Conservation (phyloP, 2,797 vertebrate species). For the Scomberomorus guttatus region DNA sequence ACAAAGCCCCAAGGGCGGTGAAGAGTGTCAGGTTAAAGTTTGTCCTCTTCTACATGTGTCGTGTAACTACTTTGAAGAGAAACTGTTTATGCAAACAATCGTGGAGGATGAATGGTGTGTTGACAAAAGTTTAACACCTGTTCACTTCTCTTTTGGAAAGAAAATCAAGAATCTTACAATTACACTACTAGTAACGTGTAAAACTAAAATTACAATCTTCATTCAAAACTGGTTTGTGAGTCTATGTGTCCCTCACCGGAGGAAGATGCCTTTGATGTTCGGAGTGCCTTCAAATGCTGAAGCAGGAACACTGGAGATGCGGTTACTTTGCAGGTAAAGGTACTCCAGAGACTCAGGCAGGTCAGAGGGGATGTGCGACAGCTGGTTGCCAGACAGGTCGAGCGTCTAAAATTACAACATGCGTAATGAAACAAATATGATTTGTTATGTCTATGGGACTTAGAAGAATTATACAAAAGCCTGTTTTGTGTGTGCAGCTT, state of each 20-base stretch:
- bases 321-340: constrained; percentile 94
- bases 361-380: constrained; percentile 91
- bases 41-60: neutral
- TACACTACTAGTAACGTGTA: neutral
- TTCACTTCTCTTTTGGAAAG: neutral
- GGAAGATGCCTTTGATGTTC: constrained; percentile 95
- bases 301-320: constrained; percentile 88
- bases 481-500: neutral
- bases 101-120: neutral
- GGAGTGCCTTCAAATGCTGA: constrained; percentile 93
- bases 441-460: too few relatives aligned
- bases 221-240: neutral
- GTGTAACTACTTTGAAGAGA: neutral
- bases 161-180: neutral
- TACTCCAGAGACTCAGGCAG: constrained; percentile 94
- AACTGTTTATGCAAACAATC: constrained; percentile 2
- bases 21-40: neutral
- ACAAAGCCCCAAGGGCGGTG: neutral
- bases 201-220: neutral
- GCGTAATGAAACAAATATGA: neutral
- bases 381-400: constrained; percentile 93
- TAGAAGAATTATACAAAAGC: constrained; percentile 11
- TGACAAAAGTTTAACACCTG: neutral
- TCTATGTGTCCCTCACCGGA: constrained; percentile 85
- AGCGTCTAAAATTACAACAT: constrained; percentile 85